Conservation (phyloP, 1,140 invertebrate species). For the Ephestia elutella region DNA sequence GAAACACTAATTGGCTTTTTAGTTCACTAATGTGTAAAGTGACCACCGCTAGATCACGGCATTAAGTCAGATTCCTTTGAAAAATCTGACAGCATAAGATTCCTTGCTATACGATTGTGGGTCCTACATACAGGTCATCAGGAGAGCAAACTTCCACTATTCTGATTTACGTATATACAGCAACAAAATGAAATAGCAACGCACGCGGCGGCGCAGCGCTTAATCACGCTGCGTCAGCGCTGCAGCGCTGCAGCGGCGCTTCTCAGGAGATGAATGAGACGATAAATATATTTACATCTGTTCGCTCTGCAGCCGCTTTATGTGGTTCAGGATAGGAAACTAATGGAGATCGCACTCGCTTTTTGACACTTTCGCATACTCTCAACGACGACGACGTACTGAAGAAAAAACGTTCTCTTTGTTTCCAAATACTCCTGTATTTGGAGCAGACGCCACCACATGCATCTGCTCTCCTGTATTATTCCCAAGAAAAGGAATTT, state of each 20-base stretch:
- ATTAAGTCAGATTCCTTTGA: too few relatives aligned
- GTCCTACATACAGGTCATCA: background rate
- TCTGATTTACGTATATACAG: background rate
- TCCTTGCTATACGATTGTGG: background rate
- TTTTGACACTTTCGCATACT: background rate
- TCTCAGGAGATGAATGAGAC: background rate
- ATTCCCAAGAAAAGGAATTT: too few relatives aligned
- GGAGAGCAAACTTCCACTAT: background rate
- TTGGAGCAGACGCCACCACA: too few relatives aligned
- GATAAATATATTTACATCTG: conserved; percentile 4
- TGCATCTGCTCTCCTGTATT: too few relatives aligned
- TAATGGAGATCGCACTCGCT: background rate
- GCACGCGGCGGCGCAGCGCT: background rate
- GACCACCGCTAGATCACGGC: too few relatives aligned
- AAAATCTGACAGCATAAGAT: too few relatives aligned
- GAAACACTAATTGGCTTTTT: too few relatives aligned
- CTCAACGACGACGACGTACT: too few relatives aligned
- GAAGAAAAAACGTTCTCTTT: too few relatives aligned
- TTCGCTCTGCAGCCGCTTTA: background rate
- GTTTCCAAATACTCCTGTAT: too few relatives aligned
- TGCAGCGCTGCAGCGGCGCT: background rate
- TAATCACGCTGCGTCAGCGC: conserved; percentile 1
- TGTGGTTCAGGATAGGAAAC: background rate
- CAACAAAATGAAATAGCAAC: background rate
- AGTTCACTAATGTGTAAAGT: too few relatives aligned